These are phyloP conservation scores for Diabrotica undecimpunctata DNA, from an alignment of 1,140 invertebrate genomes.

Conservation along the genomic window DNA sequence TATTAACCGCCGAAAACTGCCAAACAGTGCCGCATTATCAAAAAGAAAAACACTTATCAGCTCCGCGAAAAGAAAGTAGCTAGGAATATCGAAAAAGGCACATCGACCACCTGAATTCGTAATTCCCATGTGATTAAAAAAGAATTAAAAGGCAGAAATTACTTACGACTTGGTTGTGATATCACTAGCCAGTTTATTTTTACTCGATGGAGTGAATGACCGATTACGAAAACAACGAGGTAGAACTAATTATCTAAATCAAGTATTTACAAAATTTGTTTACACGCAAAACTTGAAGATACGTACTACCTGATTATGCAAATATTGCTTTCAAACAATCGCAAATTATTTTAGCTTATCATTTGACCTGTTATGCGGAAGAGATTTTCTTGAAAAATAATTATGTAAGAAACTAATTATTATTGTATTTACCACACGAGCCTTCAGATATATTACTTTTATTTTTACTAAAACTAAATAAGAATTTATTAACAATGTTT, in stretches of 20 bases:
- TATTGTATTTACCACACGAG: too few species aligned
- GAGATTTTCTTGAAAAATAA: too few species aligned
- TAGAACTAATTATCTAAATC: background rate
- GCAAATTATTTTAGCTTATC: background rate
- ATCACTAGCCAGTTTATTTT: conserved; percentile 35
- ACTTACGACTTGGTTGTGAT: background rate
- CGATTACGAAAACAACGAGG: conserved; percentile 34
- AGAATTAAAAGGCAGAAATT: too few species aligned
- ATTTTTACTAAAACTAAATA: too few species aligned
- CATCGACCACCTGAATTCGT: background rate
- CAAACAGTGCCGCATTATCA: conserved; percentile 3
- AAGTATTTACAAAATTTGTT: background rate
- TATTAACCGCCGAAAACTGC: conserved; percentile 42
- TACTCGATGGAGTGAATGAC: conserved; percentile 42
- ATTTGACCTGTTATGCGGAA: background rate
- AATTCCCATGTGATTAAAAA: background rate
- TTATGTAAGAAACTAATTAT: too few species aligned
- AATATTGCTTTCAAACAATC: background rate
- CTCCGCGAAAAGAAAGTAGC: background rate
- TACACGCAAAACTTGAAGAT: background rate
- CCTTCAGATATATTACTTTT: too few species aligned
- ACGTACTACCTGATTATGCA: background rate
- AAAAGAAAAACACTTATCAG: background rate
- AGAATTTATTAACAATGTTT: too few species aligned
- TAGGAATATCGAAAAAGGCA: background rate